phyloP scores from a whole-genome alignment of 2,113 vertebrate species.

The Calypte anna region DNA sequence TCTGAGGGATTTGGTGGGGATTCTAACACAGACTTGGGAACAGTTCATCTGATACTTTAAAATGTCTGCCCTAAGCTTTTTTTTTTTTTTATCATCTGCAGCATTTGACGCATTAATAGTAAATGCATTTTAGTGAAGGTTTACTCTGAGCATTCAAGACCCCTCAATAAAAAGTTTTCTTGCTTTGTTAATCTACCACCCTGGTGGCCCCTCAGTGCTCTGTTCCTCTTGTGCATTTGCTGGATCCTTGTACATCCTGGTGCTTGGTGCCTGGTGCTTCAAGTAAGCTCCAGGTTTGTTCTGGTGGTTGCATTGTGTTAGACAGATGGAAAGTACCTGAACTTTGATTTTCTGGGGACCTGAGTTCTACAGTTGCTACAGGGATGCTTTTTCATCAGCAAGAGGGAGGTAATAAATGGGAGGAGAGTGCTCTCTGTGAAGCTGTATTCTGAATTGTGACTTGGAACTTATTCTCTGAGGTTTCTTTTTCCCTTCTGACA shows the following conservation, averaged over 20 bases:
- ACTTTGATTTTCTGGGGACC: not conserved
- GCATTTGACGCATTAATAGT: not conserved
- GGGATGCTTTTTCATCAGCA: not conserved
- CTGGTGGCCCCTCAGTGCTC: not conserved
- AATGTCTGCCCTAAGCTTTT: not conserved
- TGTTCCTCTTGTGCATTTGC: not conserved
- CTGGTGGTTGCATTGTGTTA: not conserved
- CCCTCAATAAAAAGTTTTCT: not conserved
- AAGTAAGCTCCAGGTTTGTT: fast-evolving
- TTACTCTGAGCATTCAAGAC: not conserved
- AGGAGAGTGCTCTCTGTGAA: not conserved
- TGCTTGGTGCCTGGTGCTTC: not conserved
- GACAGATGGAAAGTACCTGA: not conserved
- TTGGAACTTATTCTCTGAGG: not conserved
- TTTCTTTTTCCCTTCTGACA: not conserved
- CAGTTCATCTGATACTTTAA: not conserved
- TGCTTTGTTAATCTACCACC: not conserved
- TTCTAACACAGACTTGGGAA: not conserved
- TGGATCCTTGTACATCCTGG: not conserved
- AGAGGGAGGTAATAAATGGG: not conserved
- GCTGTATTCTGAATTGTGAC: not conserved
- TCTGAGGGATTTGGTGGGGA: not conserved
- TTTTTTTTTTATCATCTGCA: not conserved
- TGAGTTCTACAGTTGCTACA: not conserved
- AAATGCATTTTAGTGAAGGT: not conserved